phyloP scores from a whole-genome alignment of 1,140 invertebrate genomes.

The Lordiphosa stackelbergi region DNA sequence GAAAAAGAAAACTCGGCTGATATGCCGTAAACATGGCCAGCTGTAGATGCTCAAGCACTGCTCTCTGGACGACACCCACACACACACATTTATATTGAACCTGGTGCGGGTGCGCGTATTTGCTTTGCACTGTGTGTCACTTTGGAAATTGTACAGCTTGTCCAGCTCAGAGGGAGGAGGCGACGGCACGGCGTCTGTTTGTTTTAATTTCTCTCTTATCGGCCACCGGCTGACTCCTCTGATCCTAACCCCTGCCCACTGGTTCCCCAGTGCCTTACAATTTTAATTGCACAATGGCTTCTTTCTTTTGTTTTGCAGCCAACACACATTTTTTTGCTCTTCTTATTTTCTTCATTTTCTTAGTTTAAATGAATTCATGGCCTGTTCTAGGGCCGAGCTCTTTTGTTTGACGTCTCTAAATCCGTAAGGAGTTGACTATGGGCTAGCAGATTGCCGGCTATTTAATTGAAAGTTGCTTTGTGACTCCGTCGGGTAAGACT shows the following conservation, averaged over 20 bases:
- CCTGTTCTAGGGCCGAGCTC: slow-evolving; percentile 34
- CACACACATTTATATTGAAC: slow-evolving; percentile 56
- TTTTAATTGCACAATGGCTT: slow-evolving; percentile 74
- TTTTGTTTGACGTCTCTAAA: slow-evolving; percentile 66
- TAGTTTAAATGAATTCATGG: slow-evolving; percentile 26
- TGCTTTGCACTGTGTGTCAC: slow-evolving; percentile 60
- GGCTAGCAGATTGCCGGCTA: slow-evolving; percentile 37
- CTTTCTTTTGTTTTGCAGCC: slow-evolving; percentile 60
- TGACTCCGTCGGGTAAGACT: slow-evolving; percentile 59
- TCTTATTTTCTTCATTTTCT: slow-evolving; percentile 66
- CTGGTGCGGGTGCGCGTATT: slow-evolving; percentile 38
- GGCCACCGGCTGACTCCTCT: slow-evolving; percentile 53
- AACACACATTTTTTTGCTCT: slow-evolving; percentile 57
- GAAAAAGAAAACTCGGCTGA: slow-evolving; percentile 52
- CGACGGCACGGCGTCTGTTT: slow-evolving; percentile 38
- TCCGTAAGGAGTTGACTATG: slow-evolving; percentile 51
- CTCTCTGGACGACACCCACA: background rate
- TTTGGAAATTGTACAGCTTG: slow-evolving; percentile 65
- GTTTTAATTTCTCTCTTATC: slow-evolving; percentile 74
- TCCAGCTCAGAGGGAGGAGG: slow-evolving; percentile 37
- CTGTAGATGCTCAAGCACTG: slow-evolving; percentile 35
- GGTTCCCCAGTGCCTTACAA: slow-evolving; percentile 64
- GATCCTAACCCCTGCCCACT: slow-evolving; percentile 3
- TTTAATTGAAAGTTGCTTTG: slow-evolving; percentile 75
- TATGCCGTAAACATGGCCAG: slow-evolving; percentile 69